Conservation (phyloP, 1,140 invertebrate species). For the Drosophila parabipectinata region DNA sequence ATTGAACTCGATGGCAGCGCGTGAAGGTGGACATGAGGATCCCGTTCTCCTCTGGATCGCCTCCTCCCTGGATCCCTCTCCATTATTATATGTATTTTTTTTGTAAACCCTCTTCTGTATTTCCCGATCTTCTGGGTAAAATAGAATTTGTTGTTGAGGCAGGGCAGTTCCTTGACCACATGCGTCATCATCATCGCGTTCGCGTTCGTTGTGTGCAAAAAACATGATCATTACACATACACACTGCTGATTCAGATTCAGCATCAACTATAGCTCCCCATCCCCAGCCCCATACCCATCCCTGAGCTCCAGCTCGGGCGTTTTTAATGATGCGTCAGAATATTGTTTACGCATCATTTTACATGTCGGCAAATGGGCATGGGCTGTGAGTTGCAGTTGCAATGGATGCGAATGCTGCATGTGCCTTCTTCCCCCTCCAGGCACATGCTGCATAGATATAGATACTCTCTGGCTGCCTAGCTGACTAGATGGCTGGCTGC, state of each 20-base stretch:
- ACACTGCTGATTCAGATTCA: slow-evolving; percentile 51
- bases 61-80: background rate
- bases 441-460: slow-evolving; percentile 1
- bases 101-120: background rate
- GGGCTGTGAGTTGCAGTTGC: slow-evolving; percentile 15
- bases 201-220: slow-evolving; percentile 64
- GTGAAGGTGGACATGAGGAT: slow-evolving; percentile 75
- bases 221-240: slow-evolving; percentile 57
- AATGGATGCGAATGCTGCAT: slow-evolving; percentile 15
- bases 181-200: slow-evolving; percentile 80
- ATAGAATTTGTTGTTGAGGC: slow-evolving; percentile 76
- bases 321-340: slow-evolving; percentile 82
- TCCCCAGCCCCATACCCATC: slow-evolving; percentile 35
- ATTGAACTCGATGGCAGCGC: slow-evolving; percentile 72
- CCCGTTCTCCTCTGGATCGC: slow-evolving; percentile 23
- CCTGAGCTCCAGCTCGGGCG: slow-evolving; percentile 43
- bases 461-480: background rate
- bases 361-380: slow-evolving; percentile 75
- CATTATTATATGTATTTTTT: slow-evolving; percentile 6
- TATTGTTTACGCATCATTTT: slow-evolving; percentile 82
- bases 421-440: background rate
- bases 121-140: slow-evolving; percentile 35
- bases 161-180: slow-evolving; percentile 64
- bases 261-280: slow-evolving; percentile 11
- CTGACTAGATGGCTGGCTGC: background rate